These are phyloP conservation scores for Dendronephthya gigantea DNA, from an alignment of 64 coral and sea anemone species.

Conservation along the genomic window DNA sequence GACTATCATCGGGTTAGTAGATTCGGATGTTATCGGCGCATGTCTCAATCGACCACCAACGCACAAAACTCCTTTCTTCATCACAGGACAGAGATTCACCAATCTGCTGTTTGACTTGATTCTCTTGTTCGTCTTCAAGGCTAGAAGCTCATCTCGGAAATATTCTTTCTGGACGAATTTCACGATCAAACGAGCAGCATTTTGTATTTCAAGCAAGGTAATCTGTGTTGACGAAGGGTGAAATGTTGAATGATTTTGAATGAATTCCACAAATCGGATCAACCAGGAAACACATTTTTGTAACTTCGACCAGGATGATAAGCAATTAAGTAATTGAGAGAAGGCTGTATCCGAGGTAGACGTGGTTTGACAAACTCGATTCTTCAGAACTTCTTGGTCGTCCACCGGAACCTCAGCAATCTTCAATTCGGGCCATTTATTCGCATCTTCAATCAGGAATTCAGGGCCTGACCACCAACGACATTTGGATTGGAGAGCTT, in stretches of 20 bases:
- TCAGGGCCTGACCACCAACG: background rate
- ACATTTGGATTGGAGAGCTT: background rate
- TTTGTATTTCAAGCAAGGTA: background rate
- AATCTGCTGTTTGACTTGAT: background rate
- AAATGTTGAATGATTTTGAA: background rate
- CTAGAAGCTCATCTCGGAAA: background rate
- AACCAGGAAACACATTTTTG: background rate
- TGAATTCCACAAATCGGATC: background rate
- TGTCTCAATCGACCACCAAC: background rate
- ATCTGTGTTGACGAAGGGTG: background rate
- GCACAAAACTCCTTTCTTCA: background rate
- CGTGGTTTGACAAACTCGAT: background rate
- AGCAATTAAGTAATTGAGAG: background rate
- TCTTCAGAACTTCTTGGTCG: background rate
- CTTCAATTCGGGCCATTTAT: background rate
- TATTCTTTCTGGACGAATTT: background rate
- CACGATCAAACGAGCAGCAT: background rate
- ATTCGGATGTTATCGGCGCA: background rate
- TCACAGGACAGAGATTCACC: no score
- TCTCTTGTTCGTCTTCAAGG: background rate
- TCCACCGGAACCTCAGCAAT: background rate
- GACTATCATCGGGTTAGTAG: background rate
- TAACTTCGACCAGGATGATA: background rate
- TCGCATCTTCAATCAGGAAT: background rate
- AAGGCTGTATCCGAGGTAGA: background rate